These are phyloP conservation scores for Aporrectodea caliginosa DNA, from an alignment of 1,140 invertebrate species.

Conservation along the genomic window DNA sequence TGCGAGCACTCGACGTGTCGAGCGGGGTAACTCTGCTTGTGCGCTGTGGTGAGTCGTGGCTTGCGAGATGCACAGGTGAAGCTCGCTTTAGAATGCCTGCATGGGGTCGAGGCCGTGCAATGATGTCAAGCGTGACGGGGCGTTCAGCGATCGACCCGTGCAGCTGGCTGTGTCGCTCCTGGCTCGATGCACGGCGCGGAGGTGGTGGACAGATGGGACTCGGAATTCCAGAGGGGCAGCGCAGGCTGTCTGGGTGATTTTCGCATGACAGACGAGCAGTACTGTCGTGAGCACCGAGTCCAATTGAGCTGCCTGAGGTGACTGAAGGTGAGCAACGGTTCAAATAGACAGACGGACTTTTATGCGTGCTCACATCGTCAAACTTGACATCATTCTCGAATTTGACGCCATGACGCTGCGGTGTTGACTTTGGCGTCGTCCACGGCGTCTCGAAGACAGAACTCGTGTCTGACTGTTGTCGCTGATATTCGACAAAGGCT, in stretches of 20 bases:
- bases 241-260: background rate
- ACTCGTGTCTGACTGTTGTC: conserved; percentile 46
- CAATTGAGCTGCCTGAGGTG: background rate
- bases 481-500: conserved; percentile 36
- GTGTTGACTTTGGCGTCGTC: conserved; percentile 45
- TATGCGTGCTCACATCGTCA: conserved; percentile 35
- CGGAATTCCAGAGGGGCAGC: conserved; percentile 14
- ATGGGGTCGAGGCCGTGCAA: conserved; percentile 51
- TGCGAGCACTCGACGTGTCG: background rate
- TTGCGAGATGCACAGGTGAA: conserved; percentile 30
- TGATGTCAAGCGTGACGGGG: conserved; percentile 66
- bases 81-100: conserved; percentile 32
- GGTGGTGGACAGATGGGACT: conserved; percentile 51
- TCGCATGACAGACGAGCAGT: background rate
- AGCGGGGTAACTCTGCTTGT: conserved; percentile 16
- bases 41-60: background rate
- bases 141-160: conserved; percentile 60
- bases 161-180: conserved; percentile 45
- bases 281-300: conserved; percentile 59
- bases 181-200: conserved; percentile 61
- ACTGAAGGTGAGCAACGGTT: conserved; percentile 34
- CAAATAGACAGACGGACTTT: conserved; percentile 27
- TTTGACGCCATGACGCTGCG: conserved; percentile 49
- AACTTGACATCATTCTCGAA: conserved; percentile 50
- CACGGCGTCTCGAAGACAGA: conserved; percentile 45